Conservation (phyloP, 2,113 vertebrate genomes). For the Poeciliopsis prolifica region DNA sequence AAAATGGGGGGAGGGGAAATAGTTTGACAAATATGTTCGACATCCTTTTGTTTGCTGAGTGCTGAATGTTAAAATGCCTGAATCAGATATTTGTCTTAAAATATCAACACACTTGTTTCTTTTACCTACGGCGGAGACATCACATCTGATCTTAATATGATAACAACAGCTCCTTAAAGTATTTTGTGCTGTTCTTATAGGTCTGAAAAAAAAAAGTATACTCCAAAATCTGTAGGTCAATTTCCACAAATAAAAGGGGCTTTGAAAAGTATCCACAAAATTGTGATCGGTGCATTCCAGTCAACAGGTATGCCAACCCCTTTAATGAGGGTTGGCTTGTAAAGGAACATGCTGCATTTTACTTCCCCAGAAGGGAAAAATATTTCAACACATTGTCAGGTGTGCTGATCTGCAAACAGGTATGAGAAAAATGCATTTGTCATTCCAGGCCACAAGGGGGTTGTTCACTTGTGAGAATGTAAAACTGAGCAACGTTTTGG, state of each 20-base stretch:
- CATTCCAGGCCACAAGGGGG: slow-evolving; percentile 61
- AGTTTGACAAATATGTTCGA: too few species aligned
- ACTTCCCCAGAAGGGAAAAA: slow-evolving; percentile 51
- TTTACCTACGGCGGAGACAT: too few species aligned
- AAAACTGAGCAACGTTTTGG: slow-evolving; percentile 30
- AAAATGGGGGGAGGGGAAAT: too few species aligned
- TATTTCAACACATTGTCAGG: slow-evolving; percentile 62
- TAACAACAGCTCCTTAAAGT: too few species aligned
- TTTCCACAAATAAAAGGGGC: background rate
- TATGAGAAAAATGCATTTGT: slow-evolving; percentile 64
- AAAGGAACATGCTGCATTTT: slow-evolving; percentile 38
- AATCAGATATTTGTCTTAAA: too few species aligned
- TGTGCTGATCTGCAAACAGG: slow-evolving; percentile 71
- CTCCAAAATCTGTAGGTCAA: background rate
- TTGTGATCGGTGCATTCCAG: background rate
- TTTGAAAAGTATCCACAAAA: background rate
- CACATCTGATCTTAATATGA: too few species aligned
- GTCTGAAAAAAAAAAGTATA: background rate
- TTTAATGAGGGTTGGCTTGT: background rate
- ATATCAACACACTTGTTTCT: too few species aligned
- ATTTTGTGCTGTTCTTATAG: too few species aligned
- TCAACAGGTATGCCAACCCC: background rate
- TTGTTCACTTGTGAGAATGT: slow-evolving; percentile 39
- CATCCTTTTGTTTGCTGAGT: too few species aligned
- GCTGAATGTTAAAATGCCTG: too few species aligned